Evolutionary conservation across 2,113 vertebrate species (phyloP).

Genomic region (Xerus inauris): DNA sequence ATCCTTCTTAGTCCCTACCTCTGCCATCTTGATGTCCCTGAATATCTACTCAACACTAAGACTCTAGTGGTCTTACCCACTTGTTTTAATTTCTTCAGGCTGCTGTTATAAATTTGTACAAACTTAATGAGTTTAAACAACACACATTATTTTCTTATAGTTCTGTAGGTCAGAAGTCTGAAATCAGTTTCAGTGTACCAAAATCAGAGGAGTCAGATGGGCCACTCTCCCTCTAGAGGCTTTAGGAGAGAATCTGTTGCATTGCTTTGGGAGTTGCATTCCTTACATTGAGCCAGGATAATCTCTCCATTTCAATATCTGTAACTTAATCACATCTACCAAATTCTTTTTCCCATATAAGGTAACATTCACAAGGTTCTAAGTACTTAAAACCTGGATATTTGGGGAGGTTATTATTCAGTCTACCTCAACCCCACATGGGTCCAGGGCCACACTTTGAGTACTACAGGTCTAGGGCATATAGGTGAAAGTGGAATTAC

Average conservation of each 20-base stretch:
- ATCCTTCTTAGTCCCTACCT: too few species aligned
- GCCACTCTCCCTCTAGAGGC: neutral
- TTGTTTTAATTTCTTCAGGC: neutral
- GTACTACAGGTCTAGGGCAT: neutral
- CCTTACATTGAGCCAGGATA: neutral
- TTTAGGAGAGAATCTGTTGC: neutral
- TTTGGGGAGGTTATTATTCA: neutral
- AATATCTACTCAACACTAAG: neutral
- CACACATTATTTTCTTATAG: neutral
- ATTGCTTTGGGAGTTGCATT: neutral
- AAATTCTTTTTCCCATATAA: neutral
- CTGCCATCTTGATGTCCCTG: too few species aligned
- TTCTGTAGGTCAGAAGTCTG: constrained; percentile 19
- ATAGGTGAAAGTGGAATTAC: neutral
- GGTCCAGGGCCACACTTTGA: neutral
- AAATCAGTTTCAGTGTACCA: neutral
- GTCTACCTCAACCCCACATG: neutral
- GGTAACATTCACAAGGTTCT: neutral
- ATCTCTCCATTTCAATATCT: neutral
- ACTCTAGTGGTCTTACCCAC: neutral
- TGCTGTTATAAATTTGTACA: neutral
- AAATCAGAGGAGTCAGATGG: neutral
- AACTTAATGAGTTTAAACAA: neutral
- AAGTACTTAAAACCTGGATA: neutral
- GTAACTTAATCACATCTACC: neutral